These are phyloP conservation scores for Euthynnus affinis DNA, from an alignment of 2,797 vertebrate genomes.

Conservation along the genomic window DNA sequence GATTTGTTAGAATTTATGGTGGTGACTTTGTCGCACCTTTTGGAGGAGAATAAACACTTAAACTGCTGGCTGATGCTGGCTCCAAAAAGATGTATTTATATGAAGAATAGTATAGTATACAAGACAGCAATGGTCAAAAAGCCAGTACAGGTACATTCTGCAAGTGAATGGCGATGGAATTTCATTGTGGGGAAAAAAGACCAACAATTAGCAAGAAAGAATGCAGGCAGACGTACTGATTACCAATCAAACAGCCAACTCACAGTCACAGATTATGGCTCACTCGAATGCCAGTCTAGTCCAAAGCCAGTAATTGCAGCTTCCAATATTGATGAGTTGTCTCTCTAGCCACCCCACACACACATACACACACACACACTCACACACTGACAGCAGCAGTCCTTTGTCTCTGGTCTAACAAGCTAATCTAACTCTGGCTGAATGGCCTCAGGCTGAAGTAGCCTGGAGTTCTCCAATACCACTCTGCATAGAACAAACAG, in stretches of 20 bases:
- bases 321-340: constrained; percentile 78
- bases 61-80: constrained; percentile 14
- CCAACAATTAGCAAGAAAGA: constrained; percentile 72
- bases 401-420: constrained; percentile 68
- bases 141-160: constrained; percentile 56
- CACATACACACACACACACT: constrained; percentile 27
- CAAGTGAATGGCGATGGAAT: constrained; percentile 57
- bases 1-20: constrained; percentile 27
- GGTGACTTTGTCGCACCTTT: constrained; percentile 18
- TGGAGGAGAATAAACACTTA: background rate
- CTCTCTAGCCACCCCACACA: constrained; percentile 39
- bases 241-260: constrained; percentile 71
- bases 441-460: constrained; percentile 62
- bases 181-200: constrained; percentile 51
- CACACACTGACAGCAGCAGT: constrained; percentile 37
- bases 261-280: constrained; percentile 66
- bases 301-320: constrained; percentile 75
- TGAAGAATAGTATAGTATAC: constrained; percentile 29
- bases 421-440: constrained; percentile 65
- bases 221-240: constrained; percentile 71
- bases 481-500: constrained; percentile 48
- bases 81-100: constrained; percentile 24
- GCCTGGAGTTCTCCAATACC: constrained; percentile 43
- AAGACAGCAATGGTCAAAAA: constrained; percentile 47
- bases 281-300: constrained; percentile 63